phyloP scores from a whole-genome alignment of 1,140 invertebrate species.

The Micrasema longulum region DNA sequence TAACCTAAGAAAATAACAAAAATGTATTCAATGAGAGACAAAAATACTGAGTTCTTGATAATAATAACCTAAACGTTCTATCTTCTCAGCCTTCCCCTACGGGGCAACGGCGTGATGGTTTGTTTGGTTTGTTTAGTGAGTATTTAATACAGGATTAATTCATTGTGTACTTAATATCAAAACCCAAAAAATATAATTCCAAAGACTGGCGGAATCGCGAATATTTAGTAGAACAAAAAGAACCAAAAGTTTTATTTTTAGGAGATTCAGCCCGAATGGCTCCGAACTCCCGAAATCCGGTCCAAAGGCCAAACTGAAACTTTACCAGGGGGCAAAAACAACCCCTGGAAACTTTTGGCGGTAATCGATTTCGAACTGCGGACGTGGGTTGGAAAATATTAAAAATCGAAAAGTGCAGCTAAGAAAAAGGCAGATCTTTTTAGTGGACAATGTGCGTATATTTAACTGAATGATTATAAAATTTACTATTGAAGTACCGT shows the following conservation, averaged over 20 bases:
- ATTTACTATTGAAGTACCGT: not conserved
- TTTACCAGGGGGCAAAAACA: no score
- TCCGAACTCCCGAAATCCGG: not conserved
- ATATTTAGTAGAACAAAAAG: not conserved
- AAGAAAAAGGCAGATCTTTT: slow-evolving; percentile 6
- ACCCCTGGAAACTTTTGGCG: not conserved
- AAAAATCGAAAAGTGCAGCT: not conserved
- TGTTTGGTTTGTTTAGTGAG: no score
- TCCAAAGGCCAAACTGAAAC: slow-evolving; percentile 18
- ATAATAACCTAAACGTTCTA: not conserved
- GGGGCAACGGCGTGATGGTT: no score
- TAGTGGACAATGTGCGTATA: not conserved
- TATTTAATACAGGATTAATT: no score
- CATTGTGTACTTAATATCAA: no score
- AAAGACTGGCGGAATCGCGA: not conserved
- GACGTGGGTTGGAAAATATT: no score
- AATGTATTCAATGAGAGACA: no score
- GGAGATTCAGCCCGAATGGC: slow-evolving; percentile 10
- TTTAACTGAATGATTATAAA: not conserved
- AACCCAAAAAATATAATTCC: not conserved
- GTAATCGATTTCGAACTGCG: no score
- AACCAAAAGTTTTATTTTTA: not conserved
- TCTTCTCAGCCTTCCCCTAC: no score
- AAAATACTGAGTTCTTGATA: not conserved
- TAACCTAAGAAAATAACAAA: no score